A percentile compares a stretch with the other conserved stretches of the same genome.
Evolutionary conservation across 2,113 vertebrate genomes (phyloP).

Genomic region (Epinephelus moara): DNA sequence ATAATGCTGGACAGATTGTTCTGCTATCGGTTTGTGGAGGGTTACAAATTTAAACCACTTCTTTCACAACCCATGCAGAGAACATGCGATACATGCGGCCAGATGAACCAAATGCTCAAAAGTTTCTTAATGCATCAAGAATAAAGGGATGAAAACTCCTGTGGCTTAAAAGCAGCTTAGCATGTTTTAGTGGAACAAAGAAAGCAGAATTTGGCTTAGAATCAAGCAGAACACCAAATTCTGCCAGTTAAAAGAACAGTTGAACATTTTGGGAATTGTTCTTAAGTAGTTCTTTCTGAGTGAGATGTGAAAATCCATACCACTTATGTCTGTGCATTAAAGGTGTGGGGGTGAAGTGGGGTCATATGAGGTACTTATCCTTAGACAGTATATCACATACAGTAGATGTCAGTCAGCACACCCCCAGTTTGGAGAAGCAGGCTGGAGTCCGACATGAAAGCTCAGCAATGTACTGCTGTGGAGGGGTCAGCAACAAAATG

Average conservation of each 20-base stretch:
- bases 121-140: neutral
- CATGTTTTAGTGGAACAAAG: neutral
- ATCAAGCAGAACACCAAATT: neutral
- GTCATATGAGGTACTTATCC: too few relatives aligned
- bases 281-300: neutral
- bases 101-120: neutral
- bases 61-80: neutral
- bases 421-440: too few relatives aligned
- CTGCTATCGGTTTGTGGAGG: neutral
- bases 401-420: too few relatives aligned
- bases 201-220: neutral
- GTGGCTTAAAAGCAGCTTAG: neutral
- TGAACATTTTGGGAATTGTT: neutral
- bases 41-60: neutral
- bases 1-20: conserved; percentile 13
- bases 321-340: neutral
- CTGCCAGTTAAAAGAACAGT: neutral
- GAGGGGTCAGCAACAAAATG: too few relatives aligned
- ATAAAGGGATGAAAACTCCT: neutral
- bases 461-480: too few relatives aligned
- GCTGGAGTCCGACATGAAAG: too few relatives aligned
- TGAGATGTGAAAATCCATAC: neutral
- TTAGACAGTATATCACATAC: too few relatives aligned
- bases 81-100: neutral
- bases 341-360: too few relatives aligned